phyloP scores from a whole-genome alignment of 2,888 invertebrate genomes.

The Oxyteleia sp. region DNA sequence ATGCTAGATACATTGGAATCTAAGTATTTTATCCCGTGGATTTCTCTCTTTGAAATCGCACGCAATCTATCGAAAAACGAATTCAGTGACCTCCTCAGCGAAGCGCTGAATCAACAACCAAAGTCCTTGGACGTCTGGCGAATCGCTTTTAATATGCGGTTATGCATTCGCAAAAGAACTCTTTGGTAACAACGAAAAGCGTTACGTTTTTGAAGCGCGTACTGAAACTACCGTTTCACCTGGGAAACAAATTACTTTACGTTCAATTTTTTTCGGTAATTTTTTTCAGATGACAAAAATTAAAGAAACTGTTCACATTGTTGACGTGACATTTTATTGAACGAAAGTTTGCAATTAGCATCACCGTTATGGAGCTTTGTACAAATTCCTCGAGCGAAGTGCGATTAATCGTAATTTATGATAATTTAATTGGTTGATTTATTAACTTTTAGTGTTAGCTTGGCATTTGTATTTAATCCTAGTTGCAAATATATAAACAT shows the following conservation, averaged over 20 bases:
- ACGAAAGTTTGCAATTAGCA: slow-evolving; percentile 26
- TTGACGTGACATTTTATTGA: slow-evolving; percentile 9
- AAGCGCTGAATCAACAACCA: slow-evolving; percentile 72
- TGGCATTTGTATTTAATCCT: slow-evolving; percentile 32
- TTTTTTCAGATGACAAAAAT: neutral
- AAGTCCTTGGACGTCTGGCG: slow-evolving; percentile 77
- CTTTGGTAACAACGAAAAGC: neutral
- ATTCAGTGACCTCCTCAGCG: slow-evolving; percentile 41
- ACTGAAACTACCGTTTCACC: slow-evolving; percentile 5
- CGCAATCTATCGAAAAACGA: no score
- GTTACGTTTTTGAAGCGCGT: slow-evolving; percentile 1
- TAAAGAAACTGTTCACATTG: neutral
- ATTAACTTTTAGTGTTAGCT: slow-evolving; percentile 30
- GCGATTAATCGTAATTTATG: slow-evolving; percentile 50
- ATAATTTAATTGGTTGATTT: slow-evolving; percentile 47
- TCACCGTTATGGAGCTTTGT: slow-evolving; percentile 22
- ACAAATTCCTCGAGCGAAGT: slow-evolving; percentile 8
- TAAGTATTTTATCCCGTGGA: no score
- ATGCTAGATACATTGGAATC: no score
- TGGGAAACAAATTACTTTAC: neutral
- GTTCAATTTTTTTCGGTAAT: neutral
- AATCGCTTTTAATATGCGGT: slow-evolving; percentile 14
- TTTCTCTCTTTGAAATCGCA: neutral
- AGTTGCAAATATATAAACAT: slow-evolving; percentile 40
- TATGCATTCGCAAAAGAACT: slow-evolving; percentile 33